Percentiles rank a stretch among this genome's conserved stretches.
Conservation (phyloP, 1,140 invertebrate species). For the Hylaeus volcanicus region DNA sequence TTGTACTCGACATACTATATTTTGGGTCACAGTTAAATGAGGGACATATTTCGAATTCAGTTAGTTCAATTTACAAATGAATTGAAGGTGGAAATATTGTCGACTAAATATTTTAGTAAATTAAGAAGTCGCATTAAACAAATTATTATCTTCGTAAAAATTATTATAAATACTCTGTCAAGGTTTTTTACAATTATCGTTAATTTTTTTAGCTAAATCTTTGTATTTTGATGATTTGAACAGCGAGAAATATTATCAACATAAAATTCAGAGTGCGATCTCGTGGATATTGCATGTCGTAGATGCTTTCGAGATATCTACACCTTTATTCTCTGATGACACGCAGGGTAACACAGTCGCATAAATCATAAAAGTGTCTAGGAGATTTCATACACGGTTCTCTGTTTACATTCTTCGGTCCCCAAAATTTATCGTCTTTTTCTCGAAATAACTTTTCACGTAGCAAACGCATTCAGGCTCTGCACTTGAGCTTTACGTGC, state of each 20-base stretch:
- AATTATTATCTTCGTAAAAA: no score
- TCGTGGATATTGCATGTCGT: background rate
- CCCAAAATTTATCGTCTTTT: slow-evolving; percentile 2
- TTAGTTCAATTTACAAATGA: no score
- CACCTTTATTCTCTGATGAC: background rate
- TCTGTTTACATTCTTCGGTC: background rate
- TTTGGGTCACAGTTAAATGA: background rate
- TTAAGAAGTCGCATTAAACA: no score
- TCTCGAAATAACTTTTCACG: slow-evolving; percentile 18
- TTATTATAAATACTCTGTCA: no score
- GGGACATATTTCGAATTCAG: background rate
- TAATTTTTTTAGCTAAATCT: no score
- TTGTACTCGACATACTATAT: background rate
- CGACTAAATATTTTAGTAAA: no score
- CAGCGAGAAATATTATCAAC: background rate
- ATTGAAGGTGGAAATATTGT: no score
- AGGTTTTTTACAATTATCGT: no score
- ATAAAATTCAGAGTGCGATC: background rate
- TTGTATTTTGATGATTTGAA: background rate
- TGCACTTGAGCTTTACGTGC: background rate
- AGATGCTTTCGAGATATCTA: background rate
- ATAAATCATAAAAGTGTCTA: background rate
- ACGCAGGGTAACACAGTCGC: background rate
- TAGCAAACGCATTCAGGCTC: background rate
- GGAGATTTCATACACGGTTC: background rate